Conservation (phyloP, 2,113 vertebrate genomes). For the Eptesicus fuscus region DNA sequence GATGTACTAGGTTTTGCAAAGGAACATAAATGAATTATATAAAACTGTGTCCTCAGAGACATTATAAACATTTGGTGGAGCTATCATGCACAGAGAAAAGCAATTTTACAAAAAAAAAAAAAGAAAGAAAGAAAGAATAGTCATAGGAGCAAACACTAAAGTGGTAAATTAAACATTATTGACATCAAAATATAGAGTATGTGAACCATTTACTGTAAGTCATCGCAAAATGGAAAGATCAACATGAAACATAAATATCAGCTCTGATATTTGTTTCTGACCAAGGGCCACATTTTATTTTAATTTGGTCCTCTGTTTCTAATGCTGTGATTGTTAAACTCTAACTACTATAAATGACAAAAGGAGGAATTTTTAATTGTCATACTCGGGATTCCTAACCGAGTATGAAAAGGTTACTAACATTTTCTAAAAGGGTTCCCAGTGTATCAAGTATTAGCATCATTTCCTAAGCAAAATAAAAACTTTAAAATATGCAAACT, state of each 20-base stretch:
- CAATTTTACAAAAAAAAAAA: not conserved
- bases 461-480: not conserved
- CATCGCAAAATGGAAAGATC: not conserved
- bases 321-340: not conserved
- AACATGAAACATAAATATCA: not conserved
- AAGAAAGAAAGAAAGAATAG: not conserved
- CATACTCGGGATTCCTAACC: not conserved
- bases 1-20: not conserved
- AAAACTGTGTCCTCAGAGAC: not conserved
- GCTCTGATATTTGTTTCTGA: not conserved
- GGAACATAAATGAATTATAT: not conserved
- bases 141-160: not conserved
- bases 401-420: not conserved
- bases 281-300: not conserved
- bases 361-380: too few relatives aligned
- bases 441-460: not conserved
- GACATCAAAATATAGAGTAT: not conserved
- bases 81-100: not conserved
- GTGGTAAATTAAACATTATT: not conserved
- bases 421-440: not conserved
- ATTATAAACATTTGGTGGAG: not conserved
- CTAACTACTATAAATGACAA: not conserved
- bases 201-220: not conserved
- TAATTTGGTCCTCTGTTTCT: not conserved
- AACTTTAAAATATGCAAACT: conserved; percentile 47